These are phyloP conservation scores for Dicycla oo DNA, from an alignment of 2,888 invertebrate genomes.

Conservation along the genomic window DNA sequence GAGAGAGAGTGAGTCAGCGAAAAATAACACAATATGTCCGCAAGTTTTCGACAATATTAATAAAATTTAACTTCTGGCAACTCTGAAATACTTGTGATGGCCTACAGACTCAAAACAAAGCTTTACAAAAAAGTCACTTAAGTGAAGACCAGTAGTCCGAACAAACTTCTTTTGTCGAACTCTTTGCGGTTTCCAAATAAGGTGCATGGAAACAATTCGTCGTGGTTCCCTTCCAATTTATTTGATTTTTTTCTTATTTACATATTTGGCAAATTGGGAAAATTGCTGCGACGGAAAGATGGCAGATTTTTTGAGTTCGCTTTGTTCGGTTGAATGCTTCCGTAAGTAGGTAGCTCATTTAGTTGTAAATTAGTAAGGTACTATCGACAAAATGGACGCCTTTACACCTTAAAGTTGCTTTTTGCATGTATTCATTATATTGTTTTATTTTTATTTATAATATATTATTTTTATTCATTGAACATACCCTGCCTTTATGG, in stretches of 20 bases:
- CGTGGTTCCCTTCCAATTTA: conserved; percentile 68
- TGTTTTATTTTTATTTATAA: too few species aligned
- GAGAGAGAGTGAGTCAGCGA: too few species aligned
- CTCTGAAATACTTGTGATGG: conserved; percentile 43
- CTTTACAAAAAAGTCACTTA: conserved; percentile 74
- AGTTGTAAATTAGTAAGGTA: conserved; percentile 30
- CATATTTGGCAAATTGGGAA: conserved; percentile 82
- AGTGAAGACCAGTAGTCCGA: conserved; percentile 85
- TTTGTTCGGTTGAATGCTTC: conserved; percentile 73
- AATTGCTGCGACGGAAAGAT: conserved; percentile 73
- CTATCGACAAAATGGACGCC: too few species aligned
- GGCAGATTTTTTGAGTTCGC: conserved; percentile 71
- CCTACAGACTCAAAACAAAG: conserved; percentile 53
- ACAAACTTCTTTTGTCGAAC: conserved; percentile 74
- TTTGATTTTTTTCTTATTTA: conserved; percentile 70
- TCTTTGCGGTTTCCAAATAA: conserved; percentile 75
- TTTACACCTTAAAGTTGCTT: too few species aligned
- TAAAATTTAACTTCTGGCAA: conserved; percentile 48
- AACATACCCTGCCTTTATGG: too few species aligned
- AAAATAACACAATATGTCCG: background rate
- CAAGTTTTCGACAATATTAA: background rate
- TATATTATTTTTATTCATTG: too few species aligned
- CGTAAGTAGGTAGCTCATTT: conserved; percentile 58
- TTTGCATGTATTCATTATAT: too few species aligned
- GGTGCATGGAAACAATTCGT: conserved; percentile 79